Conservation (phyloP, 2,888 invertebrate genomes). For the Meteorus colon region DNA sequence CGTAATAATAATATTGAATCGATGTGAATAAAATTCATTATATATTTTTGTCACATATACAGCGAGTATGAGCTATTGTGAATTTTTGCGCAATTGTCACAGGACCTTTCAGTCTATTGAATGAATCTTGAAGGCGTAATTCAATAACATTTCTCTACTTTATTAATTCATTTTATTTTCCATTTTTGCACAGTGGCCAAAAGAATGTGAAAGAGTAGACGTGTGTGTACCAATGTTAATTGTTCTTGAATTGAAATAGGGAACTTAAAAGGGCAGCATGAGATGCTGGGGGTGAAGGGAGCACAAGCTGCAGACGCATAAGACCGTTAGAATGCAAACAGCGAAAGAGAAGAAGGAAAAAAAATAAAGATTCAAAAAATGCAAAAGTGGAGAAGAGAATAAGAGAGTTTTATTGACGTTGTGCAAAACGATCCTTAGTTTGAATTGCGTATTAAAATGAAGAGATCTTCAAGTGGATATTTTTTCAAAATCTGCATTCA, state of each 20-base stretch:
- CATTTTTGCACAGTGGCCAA: background rate
- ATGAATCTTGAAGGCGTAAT: background rate
- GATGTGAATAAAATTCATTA: background rate
- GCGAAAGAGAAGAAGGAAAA: background rate
- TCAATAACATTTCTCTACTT: background rate
- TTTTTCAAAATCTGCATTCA: background rate
- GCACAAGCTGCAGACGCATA: constrained; percentile 21
- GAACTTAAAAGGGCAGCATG: constrained; percentile 25
- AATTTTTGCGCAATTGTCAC: background rate
- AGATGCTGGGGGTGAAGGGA: background rate
- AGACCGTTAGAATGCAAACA: constrained; percentile 15
- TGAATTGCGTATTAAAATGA: background rate
- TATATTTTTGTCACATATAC: background rate
- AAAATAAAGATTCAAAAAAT: background rate
- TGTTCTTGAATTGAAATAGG: constrained; percentile 10
- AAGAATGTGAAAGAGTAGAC: background rate
- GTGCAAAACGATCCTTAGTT: background rate
- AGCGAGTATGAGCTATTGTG: background rate
- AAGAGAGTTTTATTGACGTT: background rate
- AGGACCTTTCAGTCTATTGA: background rate
- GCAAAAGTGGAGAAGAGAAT: background rate
- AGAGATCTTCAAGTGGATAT: background rate
- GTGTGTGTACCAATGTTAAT: constrained; percentile 17
- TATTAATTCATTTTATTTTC: background rate
- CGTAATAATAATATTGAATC: constrained; percentile 10